A percentile compares a stretch with the other conserved stretches of the same genome.
phyloP scores from a whole-genome alignment of 2,113 vertebrate genomes.

The Bufo bufo region DNA sequence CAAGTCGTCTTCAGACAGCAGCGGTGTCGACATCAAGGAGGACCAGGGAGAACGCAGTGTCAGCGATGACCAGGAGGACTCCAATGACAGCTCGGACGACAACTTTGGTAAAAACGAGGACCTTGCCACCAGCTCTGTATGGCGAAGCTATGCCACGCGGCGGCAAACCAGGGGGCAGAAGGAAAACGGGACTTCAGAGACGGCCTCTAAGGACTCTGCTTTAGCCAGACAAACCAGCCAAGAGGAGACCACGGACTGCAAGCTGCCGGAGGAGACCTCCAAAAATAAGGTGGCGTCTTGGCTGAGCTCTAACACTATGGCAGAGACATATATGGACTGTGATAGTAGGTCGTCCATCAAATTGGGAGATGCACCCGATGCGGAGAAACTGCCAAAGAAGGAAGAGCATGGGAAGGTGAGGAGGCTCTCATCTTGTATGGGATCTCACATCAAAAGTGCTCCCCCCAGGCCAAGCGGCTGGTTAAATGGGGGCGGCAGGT shows the following conservation, averaged over 20 bases:
- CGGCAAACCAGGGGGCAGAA: constrained; percentile 90
- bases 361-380: constrained; percentile 61
- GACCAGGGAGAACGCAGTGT: constrained; percentile 82
- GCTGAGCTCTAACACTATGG: constrained; percentile 79
- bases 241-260: constrained; percentile 68
- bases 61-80: constrained; percentile 88
- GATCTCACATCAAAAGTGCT: not conserved
- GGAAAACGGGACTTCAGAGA: constrained; percentile 76
- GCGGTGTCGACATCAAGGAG: constrained; percentile 86
- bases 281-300: constrained; percentile 97
- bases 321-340: constrained; percentile 66
- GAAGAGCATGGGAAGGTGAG: constrained; percentile 53
- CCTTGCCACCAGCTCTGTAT: constrained; percentile 85
- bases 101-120: constrained; percentile 93
- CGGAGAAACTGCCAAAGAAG: constrained; percentile 60
- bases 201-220: constrained; percentile 81
- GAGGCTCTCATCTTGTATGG: constrained; percentile 54
- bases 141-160: constrained; percentile 95
- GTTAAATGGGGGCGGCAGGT: no score
- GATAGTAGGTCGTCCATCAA: constrained; percentile 69
- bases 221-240: constrained; percentile 62
- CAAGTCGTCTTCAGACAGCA: constrained; percentile 92
- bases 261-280: constrained; percentile 86
- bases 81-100: constrained; percentile 93
- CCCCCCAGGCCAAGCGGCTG: no score